Percentiles rank a stretch among this genome's conserved stretches.
These are phyloP conservation scores for Heloderma charlesbogerti DNA, from an alignment of 2,113 vertebrate genomes.

Conservation along the genomic window DNA sequence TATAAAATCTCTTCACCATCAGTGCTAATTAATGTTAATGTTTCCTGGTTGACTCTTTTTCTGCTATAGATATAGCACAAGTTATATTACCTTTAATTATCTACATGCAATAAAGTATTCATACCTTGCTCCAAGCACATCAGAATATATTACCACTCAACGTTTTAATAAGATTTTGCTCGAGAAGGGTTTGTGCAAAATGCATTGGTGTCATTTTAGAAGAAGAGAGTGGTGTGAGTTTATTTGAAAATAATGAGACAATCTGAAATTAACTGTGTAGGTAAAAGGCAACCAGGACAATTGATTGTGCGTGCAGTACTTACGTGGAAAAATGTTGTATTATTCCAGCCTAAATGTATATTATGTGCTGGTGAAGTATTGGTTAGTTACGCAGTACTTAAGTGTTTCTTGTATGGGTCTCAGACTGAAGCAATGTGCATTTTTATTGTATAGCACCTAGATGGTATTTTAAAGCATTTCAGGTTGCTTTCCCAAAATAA, in stretches of 20 bases:
- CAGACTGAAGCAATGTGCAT: neutral
- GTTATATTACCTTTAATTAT: constrained; percentile 56
- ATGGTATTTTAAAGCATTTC: neutral
- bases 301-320: neutral
- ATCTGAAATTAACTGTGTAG: constrained; percentile 4
- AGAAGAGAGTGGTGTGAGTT: constrained; percentile 36
- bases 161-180: constrained; percentile 53
- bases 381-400: neutral
- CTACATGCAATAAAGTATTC: constrained; percentile 61
- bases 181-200: neutral
- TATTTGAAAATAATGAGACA: constrained; percentile 44
- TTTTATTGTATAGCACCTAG: neutral
- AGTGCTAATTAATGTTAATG: constrained; percentile 58
- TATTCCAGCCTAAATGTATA: neutral
- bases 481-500: neutral
- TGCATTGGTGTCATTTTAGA: constrained; percentile 36
- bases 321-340: constrained; percentile 1
- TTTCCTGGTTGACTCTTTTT: constrained; percentile 29
- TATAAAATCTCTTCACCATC: constrained; percentile 21
- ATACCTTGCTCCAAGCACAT: constrained; percentile 24
- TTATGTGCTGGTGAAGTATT: neutral
- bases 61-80: constrained; percentile 51
- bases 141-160: constrained; percentile 50
- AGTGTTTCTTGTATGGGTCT: neutral
- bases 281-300: neutral